Evolutionary conservation across 2,888 invertebrate species (phyloP).

Genomic region (Chrysodeixis includens): DNA sequence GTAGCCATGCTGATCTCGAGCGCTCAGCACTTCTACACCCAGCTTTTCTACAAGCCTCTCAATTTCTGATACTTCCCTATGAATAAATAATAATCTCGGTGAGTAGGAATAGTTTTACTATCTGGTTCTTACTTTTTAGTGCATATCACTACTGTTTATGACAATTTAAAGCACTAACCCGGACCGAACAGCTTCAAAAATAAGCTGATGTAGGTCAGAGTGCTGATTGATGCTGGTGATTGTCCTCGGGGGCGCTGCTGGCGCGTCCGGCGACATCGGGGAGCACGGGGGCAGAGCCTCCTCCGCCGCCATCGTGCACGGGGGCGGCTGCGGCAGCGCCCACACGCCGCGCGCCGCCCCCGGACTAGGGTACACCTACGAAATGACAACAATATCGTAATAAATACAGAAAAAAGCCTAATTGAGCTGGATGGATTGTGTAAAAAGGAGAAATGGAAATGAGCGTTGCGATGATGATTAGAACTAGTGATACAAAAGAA

Average conservation of each 20-base stretch:
- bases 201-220: constrained; percentile 90
- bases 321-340: constrained; percentile 94
- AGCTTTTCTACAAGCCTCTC: constrained; percentile 95
- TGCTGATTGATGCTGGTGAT: constrained; percentile 80
- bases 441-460: too few relatives aligned
- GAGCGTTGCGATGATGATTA: too few relatives aligned
- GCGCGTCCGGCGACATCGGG: constrained; percentile 83
- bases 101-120: too few relatives aligned
- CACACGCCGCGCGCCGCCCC: constrained; percentile 97
- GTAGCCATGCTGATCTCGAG: constrained; percentile 97
- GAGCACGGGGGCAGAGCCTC: constrained; percentile 87
- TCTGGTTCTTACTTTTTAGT: too few relatives aligned
- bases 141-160: too few relatives aligned
- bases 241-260: constrained; percentile 79
- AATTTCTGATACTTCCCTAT: constrained; percentile 94
- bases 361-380: constrained; percentile 94
- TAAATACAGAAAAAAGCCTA: not conserved
- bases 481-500: too few relatives aligned
- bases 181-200: constrained; percentile 95
- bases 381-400: not conserved
- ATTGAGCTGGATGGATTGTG: too few relatives aligned
- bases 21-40: constrained; percentile 93
- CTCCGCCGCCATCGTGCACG: constrained; percentile 94
- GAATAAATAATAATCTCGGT: not conserved
- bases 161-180: too few relatives aligned